Evolutionary conservation across 2,888 invertebrate genomes (phyloP).

Genomic region (Hirtodrosophila histrioides): DNA sequence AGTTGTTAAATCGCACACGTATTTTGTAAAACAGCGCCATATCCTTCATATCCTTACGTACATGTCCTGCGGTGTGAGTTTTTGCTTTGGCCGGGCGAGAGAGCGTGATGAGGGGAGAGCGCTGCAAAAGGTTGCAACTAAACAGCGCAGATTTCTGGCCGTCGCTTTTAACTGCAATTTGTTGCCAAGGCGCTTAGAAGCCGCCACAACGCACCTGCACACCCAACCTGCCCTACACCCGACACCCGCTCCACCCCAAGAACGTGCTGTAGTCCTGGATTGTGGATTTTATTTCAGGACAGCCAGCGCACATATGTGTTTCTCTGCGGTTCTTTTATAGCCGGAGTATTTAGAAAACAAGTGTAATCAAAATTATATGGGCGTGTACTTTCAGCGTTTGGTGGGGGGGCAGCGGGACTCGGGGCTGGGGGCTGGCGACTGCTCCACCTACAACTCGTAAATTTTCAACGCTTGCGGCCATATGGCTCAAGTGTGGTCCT

Average conservation of each 20-base stretch:
- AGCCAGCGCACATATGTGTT: constrained; percentile 47
- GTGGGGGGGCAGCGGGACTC: not conserved
- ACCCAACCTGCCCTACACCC: not conserved
- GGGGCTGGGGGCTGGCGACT: not conserved
- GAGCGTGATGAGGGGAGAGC: not conserved
- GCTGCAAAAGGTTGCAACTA: constrained; percentile 13
- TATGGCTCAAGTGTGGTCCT: constrained; percentile 50
- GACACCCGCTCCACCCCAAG: not conserved
- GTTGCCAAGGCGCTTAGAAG: constrained; percentile 68
- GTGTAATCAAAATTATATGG: constrained; percentile 79
- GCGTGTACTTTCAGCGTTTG: constrained; percentile 48
- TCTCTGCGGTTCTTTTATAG: constrained; percentile 53
- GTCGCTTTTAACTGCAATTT: constrained; percentile 72
- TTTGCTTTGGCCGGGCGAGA: not conserved
- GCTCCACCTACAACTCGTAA: constrained; percentile 45
- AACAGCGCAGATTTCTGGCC: constrained; percentile 58
- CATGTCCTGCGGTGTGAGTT: constrained; percentile 55
- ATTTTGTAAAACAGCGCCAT: constrained; percentile 71
- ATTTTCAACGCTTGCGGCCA: constrained; percentile 63
- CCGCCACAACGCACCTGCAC: not conserved
- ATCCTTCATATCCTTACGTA: constrained; percentile 67
- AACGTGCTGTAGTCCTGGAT: constrained; percentile 41
- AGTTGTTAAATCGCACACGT: constrained; percentile 78
- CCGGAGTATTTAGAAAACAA: constrained; percentile 75
- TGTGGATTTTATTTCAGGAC: constrained; percentile 61